Base-by-base conservation (phyloP, 2,888 invertebrate genomes). In the Actias luna region DNA sequence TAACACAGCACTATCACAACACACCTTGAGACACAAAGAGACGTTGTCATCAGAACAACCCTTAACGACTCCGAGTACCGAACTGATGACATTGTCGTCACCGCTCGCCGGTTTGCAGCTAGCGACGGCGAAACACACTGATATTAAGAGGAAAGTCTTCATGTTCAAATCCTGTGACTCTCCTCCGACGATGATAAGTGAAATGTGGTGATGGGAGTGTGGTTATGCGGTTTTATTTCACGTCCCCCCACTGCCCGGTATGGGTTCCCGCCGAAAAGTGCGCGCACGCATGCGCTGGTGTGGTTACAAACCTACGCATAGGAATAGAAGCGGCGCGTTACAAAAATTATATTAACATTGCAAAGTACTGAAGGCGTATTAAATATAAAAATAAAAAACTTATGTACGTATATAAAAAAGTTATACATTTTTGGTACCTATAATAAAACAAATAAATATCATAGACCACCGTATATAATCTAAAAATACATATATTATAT, bases 21-120 rank as follows among this genome's bases (percentile, higher is more conserved):
- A 94, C 94, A 96, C 96, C 94, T 96, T 96, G 70, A 96, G 86
- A 80, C 96, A 96, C 86, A 96, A 90, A 67, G 94, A 92, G 81
- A 95, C 89, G 73, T 95, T 94, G 77, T 94, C 94, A 67, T 95
- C 94, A 60, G 95, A 94, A 85, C 96, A 96, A 75, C 94, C 94
- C 84, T 95, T 94, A 75, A 96, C 93, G 75, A 95, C 95, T 71
- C 94, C 93, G 67, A 95, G 86, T 60, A 95, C 95, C 52, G 94
- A 94, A 59, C 93, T 93, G 71, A 95, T 80, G 69, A 90, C 84
- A 71, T 93, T 93, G 59, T 93, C 94, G 62, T 94, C 93, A 63
- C 87, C 93, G 63, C 87, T 86, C 0, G 91, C 83, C 0, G 93
- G 93, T 75, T 91, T 93, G 62, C 89, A 85, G 66, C 80, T 83